A percentile compares a stretch with the other conserved stretches of the same genome.
These are phyloP conservation scores for Parazoanthus darwini DNA, from an alignment of 92 coral and sea anemone genomes.

Conservation along the genomic window DNA sequence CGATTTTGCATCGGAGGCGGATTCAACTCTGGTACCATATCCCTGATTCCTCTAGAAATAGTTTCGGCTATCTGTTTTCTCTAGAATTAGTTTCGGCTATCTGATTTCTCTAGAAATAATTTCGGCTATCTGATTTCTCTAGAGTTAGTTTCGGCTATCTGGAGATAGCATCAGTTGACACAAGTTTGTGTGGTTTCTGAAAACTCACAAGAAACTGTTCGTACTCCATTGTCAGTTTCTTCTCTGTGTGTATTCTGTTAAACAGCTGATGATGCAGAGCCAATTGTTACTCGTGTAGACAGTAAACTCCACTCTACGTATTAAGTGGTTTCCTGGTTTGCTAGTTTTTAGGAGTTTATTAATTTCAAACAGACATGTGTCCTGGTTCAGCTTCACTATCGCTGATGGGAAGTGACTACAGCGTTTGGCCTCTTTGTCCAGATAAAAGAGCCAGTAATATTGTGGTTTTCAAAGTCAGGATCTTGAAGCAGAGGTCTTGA, in stretches of 20 bases:
- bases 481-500: background rate
- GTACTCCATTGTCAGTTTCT: no score
- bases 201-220: no score
- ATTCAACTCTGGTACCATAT: background rate
- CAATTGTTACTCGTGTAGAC: no score
- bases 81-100: background rate
- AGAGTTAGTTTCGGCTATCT: background rate
- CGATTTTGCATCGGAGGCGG: background rate
- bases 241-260: no score
- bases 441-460: constrained; percentile 64
- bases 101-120: no score
- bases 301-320: no score
- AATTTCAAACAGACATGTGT: no score
- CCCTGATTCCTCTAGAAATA: background rate
- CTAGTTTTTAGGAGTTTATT: no score
- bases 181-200: no score
- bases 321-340: no score
- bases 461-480: constrained; percentile 56
- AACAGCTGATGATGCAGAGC: no score
- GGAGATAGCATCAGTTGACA: background rate
- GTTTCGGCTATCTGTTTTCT: background rate
- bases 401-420: constrained; percentile 44
- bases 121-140: background rate
- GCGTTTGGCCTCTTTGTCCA: constrained; percentile 67
- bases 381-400: background rate